Percentiles rank a stretch among this genome's conserved stretches.
phyloP scores from a whole-genome alignment of 2,888 invertebrate genomes.

The Ptilodon capucinus region DNA sequence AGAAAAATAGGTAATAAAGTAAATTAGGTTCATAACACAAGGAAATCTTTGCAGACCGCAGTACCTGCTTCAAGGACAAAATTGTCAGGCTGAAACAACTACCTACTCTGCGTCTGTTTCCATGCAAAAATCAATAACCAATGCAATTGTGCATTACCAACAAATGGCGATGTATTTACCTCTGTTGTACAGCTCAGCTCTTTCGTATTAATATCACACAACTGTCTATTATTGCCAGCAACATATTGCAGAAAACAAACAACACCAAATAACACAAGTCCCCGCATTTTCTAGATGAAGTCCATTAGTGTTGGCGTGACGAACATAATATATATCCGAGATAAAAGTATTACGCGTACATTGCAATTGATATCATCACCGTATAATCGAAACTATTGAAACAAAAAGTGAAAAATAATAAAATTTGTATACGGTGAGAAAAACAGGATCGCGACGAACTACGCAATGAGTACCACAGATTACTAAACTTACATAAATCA shows the following conservation, averaged over 20 bases:
- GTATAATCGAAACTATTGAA: conserved; percentile 14
- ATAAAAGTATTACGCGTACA: conserved; percentile 14
- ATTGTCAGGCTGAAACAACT: conserved; percentile 20
- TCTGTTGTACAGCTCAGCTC: conserved; percentile 65
- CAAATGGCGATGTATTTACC: conserved; percentile 38
- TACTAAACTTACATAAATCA: no score
- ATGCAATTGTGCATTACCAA: conserved; percentile 13
- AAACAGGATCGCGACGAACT: conserved; percentile 2
- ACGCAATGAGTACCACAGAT: no score
- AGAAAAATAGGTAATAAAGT: no score
- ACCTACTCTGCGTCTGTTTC: conserved; percentile 6
- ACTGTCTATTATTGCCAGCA: conserved; percentile 45
- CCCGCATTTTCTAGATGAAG: conserved; percentile 37
- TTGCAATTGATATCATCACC: conserved; percentile 16
- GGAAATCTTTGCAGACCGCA: neutral
- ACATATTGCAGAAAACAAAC: conserved; percentile 50
- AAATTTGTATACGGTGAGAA: conserved; percentile 33
- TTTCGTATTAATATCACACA: conserved; percentile 54
- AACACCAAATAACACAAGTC: conserved; percentile 45
- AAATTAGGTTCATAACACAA: neutral
- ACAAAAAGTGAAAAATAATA: conserved; percentile 37
- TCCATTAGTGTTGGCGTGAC: conserved; percentile 14
- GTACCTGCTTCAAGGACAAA: neutral
- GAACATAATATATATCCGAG: conserved; percentile 26
- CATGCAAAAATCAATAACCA: conserved; percentile 39